Evolutionary conservation across 2,113 vertebrate species (phyloP), one percentile per base, ranked within the genome.

Genomic region (Capricornis sumatraensis): DNA sequence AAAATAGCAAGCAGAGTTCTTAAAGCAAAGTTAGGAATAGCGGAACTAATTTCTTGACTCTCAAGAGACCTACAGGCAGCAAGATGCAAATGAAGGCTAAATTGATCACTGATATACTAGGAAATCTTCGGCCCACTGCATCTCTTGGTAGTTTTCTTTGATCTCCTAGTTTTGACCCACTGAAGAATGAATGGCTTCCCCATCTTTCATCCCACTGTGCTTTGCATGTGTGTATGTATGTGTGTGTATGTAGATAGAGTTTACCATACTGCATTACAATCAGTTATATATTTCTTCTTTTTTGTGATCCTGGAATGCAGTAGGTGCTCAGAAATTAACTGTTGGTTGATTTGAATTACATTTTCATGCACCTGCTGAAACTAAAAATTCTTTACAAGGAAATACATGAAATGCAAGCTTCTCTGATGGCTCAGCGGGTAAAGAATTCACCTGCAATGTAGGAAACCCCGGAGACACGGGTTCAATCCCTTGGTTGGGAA

Each of bases 21-120:
- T 79, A 86, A 79, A 95, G 62, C 90, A 89, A 94, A 95, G 58
- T 92, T 82, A 96, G 92, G 71, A 94, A 74, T 14, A 96, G 88
- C 64, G 88, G 92, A 96, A 96, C 52, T 97, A 96, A 97, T 97
- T 96, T 92, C 96, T 87, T 40, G 79, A 92, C 43, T 97, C 92
- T 95, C 64, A 33, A 78, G 97, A 95, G 97, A 27, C 16, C 55
- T n/a, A 1, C 7, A 53, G 62, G 74, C 47, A 95, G 87, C 43
- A 94, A 76, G 85, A 92, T 58, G 87, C 45, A 95, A 90, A 84
- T 74, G 67, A 95, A 94, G 87, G 85, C 28, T 85, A 81, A 92
- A 95, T 7, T 47, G 87, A 91, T 95, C 84, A 28, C 60, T 52
- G 71, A 87, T 97, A 62, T 11, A 67, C 57, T 36, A 5, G 53